Base-by-base conservation (phyloP, 2,888 invertebrate genomes). In the Drymonia ruficornis region DNA sequence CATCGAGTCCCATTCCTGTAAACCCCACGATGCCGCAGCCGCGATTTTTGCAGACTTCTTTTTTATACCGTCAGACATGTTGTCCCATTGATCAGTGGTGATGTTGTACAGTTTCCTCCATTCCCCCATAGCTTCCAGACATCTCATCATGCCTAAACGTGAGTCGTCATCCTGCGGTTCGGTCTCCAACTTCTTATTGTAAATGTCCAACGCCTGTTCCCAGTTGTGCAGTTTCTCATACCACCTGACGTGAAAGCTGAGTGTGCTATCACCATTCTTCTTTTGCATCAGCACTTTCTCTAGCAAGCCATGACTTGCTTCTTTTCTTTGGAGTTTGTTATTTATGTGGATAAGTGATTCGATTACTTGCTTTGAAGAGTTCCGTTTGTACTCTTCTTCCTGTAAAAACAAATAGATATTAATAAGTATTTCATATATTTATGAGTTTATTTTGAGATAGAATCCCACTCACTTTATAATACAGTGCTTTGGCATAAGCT, bases 211-310 rank as follows among this genome's bases (percentile, higher is more conserved):
- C 0, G 99, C 99, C 80, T 98, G 97, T 67, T 99, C 98, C 99
- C 99, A 99, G 80, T 99, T 98, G 84, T 99, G 99, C 1, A 99
- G 90, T 83, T 99, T 99, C 84, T 99, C 99, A 83, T 99, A 99
- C 99, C 99, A 99, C 1, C 97, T 95, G 28, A 99, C 98, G 82
- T 89, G 86, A 18, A 87, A 84, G 56, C 86, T 89, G 2, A 90
- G 61, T 48, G 93, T 89, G 51, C 94, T 94, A 59, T 95, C 94
- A 0, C 94, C 94, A 6, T 94, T 94, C 59, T 95, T 95, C 60
- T 96, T 95, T 72, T 96, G 94, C 52, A 94, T 95, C 91, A 97
- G 97, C 0, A 98, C 98, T 82, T 97, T 97, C 72, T 97, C 96
- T 16, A 99, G 83, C 9, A 98, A 89, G 53, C 99, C 99, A 72